phyloP scores from a whole-genome alignment of 1,140 invertebrate genomes.

The Polyergus mexicanus region DNA sequence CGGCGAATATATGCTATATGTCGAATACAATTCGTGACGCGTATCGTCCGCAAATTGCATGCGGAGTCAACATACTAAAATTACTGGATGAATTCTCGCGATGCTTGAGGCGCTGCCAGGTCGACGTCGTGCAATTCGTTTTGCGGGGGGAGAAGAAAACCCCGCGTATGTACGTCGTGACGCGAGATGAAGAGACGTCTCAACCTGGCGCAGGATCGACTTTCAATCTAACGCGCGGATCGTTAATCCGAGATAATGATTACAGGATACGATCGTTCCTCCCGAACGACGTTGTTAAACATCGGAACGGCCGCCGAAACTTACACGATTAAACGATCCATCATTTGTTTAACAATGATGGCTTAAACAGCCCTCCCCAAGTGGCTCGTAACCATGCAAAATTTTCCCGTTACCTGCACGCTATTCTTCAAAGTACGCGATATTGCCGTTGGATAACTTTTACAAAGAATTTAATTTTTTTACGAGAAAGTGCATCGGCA shows the following conservation, averaged over 20 bases:
- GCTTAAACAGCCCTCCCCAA: neutral
- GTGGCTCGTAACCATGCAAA: constrained; percentile 9
- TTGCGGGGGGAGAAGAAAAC: constrained; percentile 3
- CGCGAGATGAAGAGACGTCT: constrained; percentile 4
- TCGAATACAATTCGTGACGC: constrained; percentile 52
- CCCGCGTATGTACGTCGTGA: neutral
- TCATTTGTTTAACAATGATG: constrained; percentile 44
- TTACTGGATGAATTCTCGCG: constrained; percentile 46
- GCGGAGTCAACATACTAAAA: constrained; percentile 47
- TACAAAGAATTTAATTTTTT: no score
- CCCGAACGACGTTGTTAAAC: constrained; percentile 28
- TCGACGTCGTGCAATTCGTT: constrained; percentile 19
- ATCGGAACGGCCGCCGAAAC: constrained; percentile 23
- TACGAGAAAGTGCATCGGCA: no score
- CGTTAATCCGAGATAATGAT: constrained; percentile 23
- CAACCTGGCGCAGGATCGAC: constrained; percentile 20
- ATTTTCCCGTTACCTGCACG: neutral
- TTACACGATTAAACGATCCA: constrained; percentile 50
- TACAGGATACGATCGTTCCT: constrained; percentile 45
- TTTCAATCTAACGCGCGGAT: neutral
- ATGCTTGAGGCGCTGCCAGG: constrained; percentile 54
- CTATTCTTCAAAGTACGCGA: neutral
- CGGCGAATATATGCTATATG: neutral
- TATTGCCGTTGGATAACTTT: neutral
- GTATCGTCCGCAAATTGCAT: constrained; percentile 44